Conservation (phyloP, 53 echinoderm and acorn worm genomes). For the Echinarachnius parma region DNA sequence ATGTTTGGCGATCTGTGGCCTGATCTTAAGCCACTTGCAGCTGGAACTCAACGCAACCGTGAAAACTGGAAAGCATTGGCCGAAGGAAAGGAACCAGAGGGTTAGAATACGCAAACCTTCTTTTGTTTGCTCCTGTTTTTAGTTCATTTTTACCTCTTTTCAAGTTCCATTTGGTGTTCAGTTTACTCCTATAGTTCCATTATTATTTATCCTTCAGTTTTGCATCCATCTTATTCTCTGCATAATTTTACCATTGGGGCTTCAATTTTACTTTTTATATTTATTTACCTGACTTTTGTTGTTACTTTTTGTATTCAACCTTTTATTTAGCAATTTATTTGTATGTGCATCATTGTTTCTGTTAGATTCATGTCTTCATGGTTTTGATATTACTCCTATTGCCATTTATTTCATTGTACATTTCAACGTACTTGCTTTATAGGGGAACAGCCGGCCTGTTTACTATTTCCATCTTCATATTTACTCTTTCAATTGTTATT, state of each 20-base stretch:
- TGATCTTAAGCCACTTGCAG: conserved; percentile 70
- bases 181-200: no score
- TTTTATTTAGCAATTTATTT: no score
- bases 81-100: conserved; percentile 81
- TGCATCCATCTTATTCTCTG: neutral
- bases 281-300: neutral
- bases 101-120: conserved; percentile 56
- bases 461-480: conserved; percentile 20
- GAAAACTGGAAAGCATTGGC: conserved; percentile 94
- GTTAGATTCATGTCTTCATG: no score
- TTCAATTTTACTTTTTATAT: neutral
- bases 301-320: conserved; percentile 8
- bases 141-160: no score
- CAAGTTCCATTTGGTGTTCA: no score
- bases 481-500: conserved; percentile 1
- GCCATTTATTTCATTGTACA: no score
- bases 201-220: neutral
- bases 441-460: no score
- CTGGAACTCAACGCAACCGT: conserved; percentile 86
- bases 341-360: no score
- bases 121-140: conserved; percentile 8
- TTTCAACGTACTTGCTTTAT: no score
- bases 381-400: no score
- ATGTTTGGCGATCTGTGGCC: conserved; percentile 88
- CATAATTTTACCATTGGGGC: neutral